Base-by-base conservation (phyloP, 2,113 vertebrate genomes). In the Hydrochoerus hydrochaeris region DNA sequence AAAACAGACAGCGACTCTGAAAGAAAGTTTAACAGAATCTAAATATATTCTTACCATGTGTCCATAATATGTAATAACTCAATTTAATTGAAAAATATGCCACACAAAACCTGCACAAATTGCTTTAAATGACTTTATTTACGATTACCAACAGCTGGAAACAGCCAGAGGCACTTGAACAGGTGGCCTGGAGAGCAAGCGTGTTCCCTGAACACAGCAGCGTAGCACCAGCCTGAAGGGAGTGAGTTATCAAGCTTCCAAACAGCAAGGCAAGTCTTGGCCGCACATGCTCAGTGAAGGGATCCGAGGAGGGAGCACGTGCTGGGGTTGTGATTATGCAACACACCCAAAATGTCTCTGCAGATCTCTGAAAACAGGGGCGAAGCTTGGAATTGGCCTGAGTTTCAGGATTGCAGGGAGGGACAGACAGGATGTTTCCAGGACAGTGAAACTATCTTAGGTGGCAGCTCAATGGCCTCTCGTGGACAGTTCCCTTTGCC, bases 191-290 rank as follows among this genome's bases (percentile, higher is more conserved):
- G 26, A 1, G 41, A 7, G 73, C 5, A 3, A 14, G 24, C 11
- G 0, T 0, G 38, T 11, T 44, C 38, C 4, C 4, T 5, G 11
- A 3, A 0, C 9, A 11, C 20, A 13, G 73, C 5, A 17, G 6
- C 9, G 3, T 2, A 22, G 3, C 3, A 41, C 9, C 41, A 6
- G 71, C 1, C 71, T 13, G 12, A 30, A 28, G 16, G 41, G 28
- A 26, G 41, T 12, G 54, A 80, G 5, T 80, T 65, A 10, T 22
- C 46, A 52, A 82, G 22, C 1, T 19, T 30, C 30, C 4, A 2
- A 8, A 22, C 49, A 35, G 69, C 5, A 0, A 1, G 32, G 65
- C 7, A 20, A 41, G 26, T n/a, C 7, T 44, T 62, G 13, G 28
- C 49, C 28, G 7, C 4, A 2, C 41, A 22, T 91, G 14, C 17